Conservation (phyloP, 2,888 invertebrate genomes). For the Lasioglossum vierecki region DNA sequence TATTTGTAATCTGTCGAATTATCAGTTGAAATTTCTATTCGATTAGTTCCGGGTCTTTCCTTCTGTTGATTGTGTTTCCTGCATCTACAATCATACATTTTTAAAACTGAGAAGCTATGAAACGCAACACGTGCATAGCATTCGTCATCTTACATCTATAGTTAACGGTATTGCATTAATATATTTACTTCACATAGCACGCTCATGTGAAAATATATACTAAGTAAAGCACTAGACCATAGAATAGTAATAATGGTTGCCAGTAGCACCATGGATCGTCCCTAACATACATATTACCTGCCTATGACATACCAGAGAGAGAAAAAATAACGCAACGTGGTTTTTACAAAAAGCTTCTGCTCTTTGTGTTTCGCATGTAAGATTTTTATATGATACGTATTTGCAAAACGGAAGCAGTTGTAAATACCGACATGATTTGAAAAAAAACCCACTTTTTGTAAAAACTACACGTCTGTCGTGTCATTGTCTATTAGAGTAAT, state of each 20-base stretch:
- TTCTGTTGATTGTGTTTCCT: slow-evolving; percentile 22
- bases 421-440: slow-evolving; percentile 41
- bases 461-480: slow-evolving; percentile 61
- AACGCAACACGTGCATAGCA: slow-evolving; percentile 52
- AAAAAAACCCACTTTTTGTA: slow-evolving; percentile 52
- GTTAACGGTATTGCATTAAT: slow-evolving; percentile 67
- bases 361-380: slow-evolving; percentile 27
- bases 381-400: slow-evolving; percentile 41
- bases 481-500: slow-evolving; percentile 56
- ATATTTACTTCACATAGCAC: slow-evolving; percentile 66
- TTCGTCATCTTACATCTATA: slow-evolving; percentile 64
- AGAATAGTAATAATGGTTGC: slow-evolving; percentile 76
- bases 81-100: slow-evolving; percentile 38
- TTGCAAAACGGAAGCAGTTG: slow-evolving; percentile 34
- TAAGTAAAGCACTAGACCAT: slow-evolving; percentile 74
- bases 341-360: slow-evolving; percentile 63
- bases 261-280: slow-evolving; percentile 74
- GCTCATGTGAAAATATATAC: slow-evolving; percentile 63
- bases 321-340: slow-evolving; percentile 48
- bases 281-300: slow-evolving; percentile 77
- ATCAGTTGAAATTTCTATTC: slow-evolving; percentile 3
- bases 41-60: neutral
- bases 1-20: slow-evolving; percentile 17
- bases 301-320: slow-evolving; percentile 61
- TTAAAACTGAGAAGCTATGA: slow-evolving; percentile 42